Base-by-base conservation (phyloP, 2,888 invertebrate genomes). In the Eulithis testata region DNA sequence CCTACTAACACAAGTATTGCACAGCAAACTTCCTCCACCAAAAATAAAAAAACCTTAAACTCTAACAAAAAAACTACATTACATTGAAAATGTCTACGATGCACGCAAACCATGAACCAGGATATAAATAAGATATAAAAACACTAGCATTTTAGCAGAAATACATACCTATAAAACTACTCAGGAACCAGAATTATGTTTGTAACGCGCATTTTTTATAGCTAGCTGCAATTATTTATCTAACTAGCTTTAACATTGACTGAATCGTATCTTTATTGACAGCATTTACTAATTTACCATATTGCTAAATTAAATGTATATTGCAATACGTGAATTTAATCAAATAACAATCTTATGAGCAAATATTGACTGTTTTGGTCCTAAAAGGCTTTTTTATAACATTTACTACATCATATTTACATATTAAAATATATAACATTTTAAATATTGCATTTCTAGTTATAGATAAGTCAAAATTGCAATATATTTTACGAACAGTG, bases 1-100 rank as follows among this genome's bases (percentile, higher is more conserved):
- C 37, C 37, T 63, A 60, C 59, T 64, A 64, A 76, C 72, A 72
- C 71, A 73, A 67, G 21, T 58, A 12, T 58, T 37, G 14, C 54
- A 59, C 58, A 54, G 52, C 57, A 45, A 45, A 62, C 63, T 44
- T 60, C 60, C 63, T 53, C 60, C 63, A 63, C 63, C 60, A 67
- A 60, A 14, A 52, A 27, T 31, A 27, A 40, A 14, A 40, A 37
- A 12, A 53, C 14, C 21, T 49, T 21, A 40, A 14, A 4, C 37
- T 40, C 11, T 14, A 5, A 53, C 37, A 37, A 52, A 52, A 52
- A 12, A 52, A 37, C 12, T 4, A n/a, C 2, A 47, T 14, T 9
- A 14, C 12, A 14, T 14, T 47, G 12, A 47, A 44, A 47, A 5
- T 47, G 9, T 49, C 14, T 47, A 47, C 14, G 14, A 3, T 4